Evolutionary conservation across 1,140 invertebrate species (phyloP).

Genomic region (Brachionus calyciflorus): DNA sequence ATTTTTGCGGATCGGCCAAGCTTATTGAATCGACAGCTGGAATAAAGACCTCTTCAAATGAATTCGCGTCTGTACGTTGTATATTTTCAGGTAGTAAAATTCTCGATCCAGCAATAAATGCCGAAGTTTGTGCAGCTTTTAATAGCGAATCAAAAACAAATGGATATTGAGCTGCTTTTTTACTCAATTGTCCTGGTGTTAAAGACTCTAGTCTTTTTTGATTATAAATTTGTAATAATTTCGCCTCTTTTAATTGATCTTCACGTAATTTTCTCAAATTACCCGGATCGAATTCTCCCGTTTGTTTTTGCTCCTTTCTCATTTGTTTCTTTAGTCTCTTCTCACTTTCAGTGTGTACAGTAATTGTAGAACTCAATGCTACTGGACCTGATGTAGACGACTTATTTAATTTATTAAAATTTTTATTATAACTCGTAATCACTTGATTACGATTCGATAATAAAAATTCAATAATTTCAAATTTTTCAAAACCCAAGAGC

Average conservation of each 20-base stretch:
- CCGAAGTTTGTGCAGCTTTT: slow-evolving; percentile 68
- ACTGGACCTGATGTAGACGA: background rate
- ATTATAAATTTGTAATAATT: slow-evolving; percentile 50
- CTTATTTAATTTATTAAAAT: background rate
- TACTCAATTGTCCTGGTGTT: slow-evolving; percentile 50
- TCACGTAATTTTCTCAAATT: slow-evolving; percentile 48
- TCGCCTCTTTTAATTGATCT: slow-evolving; percentile 51
- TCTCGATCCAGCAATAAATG: slow-evolving; percentile 74
- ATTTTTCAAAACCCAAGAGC: slow-evolving; percentile 21
- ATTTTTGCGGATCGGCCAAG: slow-evolving; percentile 57
- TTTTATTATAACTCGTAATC: background rate
- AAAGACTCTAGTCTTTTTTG: slow-evolving; percentile 42
- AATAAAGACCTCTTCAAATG: slow-evolving; percentile 82
- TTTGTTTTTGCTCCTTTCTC: slow-evolving; percentile 83
- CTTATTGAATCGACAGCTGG: slow-evolving; percentile 76
- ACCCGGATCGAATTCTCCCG: slow-evolving; percentile 52
- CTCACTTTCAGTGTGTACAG: slow-evolving; percentile 71
- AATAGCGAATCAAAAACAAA: slow-evolving; percentile 77
- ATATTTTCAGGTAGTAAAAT: slow-evolving; percentile 76
- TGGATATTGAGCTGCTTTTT: slow-evolving; percentile 68
- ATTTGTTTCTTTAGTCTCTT: slow-evolving; percentile 75
- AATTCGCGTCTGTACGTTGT: slow-evolving; percentile 66
- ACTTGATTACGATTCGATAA: slow-evolving; percentile 12
- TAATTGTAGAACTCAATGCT: slow-evolving; percentile 40
- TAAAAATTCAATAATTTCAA: slow-evolving; percentile 39